Evolutionary conservation across 2,888 invertebrate species (phyloP).

Genomic region (Polydrusus cervinus): DNA sequence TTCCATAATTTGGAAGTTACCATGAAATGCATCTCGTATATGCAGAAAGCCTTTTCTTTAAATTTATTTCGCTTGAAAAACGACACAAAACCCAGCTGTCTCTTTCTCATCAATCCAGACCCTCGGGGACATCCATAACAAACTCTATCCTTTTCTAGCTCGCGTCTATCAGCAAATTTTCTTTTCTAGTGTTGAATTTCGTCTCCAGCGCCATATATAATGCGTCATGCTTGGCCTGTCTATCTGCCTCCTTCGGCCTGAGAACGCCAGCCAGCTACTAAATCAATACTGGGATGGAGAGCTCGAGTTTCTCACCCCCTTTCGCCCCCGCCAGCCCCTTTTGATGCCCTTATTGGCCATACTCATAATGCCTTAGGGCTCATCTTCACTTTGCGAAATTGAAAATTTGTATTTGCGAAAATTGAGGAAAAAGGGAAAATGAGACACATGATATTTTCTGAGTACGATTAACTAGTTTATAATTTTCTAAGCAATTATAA

Average conservation of each 20-base stretch:
- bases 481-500: no score
- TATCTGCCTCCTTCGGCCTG: constrained; percentile 70
- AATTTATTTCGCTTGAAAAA: constrained; percentile 46
- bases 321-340: constrained; percentile 34
- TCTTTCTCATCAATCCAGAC: constrained; percentile 51
- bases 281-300: constrained; percentile 66
- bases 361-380: constrained; percentile 46
- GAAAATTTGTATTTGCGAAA: constrained; percentile 38
- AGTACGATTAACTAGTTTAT: no score
- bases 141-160: constrained; percentile 41
- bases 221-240: constrained; percentile 72
- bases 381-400: constrained; percentile 54
- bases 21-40: not conserved
- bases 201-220: constrained; percentile 73
- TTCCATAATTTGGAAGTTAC: not conserved
- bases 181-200: constrained; percentile 63
- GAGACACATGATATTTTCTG: not conserved
- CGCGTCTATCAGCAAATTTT: constrained; percentile 14
- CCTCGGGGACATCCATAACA: constrained; percentile 50
- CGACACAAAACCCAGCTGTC: constrained; percentile 52
- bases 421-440: not conserved
- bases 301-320: constrained; percentile 48
- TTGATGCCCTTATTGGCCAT: constrained; percentile 49
- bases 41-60: constrained; percentile 46
- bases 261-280: constrained; percentile 72